Evolutionary conservation across 2,888 invertebrate species (phyloP).

Genomic region (Brachyptera putata): DNA sequence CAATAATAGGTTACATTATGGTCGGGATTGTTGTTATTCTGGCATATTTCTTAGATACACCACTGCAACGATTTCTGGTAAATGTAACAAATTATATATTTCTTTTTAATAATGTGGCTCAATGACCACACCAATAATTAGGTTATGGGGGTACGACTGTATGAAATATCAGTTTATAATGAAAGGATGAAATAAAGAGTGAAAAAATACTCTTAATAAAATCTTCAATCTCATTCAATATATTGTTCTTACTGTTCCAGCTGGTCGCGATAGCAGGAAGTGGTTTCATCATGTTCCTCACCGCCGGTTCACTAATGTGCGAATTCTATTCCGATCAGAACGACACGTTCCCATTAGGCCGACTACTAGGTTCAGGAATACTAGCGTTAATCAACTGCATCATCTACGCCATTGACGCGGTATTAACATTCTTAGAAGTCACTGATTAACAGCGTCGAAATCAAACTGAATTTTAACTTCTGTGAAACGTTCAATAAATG

Average conservation of each 20-base stretch:
- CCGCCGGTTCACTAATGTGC: slow-evolving; percentile 7
- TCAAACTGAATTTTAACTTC: too few species aligned
- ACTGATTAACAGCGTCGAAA: too few species aligned
- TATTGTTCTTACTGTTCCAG: too few species aligned
- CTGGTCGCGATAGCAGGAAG: background rate
- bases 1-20: slow-evolving; percentile 1
- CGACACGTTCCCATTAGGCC: background rate
- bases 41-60: background rate
- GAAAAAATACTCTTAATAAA: too few species aligned
- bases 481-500: too few species aligned
- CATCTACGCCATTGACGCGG: background rate
- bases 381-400: background rate
- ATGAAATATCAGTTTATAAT: too few species aligned
- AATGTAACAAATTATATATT: background rate
- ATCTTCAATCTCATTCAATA: too few species aligned
- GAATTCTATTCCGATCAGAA: background rate
- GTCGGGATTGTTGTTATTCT: slow-evolving; percentile 7
- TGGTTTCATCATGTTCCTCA: slow-evolving; percentile 9
- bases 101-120: background rate
- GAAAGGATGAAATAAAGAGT: too few species aligned
- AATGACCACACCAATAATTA: background rate
- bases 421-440: background rate
- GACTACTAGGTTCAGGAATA: slow-evolving; percentile 5
- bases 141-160: too few species aligned
- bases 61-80: background rate